Evolutionary conservation across 2,888 invertebrate species (phyloP).

Genomic region (Polylopha cassiicola): DNA sequence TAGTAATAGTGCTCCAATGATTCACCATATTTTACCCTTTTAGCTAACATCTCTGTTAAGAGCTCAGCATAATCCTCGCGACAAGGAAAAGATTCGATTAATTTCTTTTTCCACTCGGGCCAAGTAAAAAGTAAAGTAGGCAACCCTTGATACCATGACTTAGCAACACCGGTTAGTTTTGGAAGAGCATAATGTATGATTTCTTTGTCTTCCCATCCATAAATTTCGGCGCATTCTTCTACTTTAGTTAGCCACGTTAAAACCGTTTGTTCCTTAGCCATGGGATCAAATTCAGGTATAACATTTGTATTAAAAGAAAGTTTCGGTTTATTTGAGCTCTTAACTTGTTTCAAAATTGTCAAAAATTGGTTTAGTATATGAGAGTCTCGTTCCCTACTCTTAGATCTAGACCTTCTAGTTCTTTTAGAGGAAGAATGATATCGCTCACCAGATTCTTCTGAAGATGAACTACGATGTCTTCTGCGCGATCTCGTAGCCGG

Average conservation of each 20-base stretch:
- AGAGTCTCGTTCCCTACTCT: too few species aligned
- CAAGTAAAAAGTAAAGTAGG: slow-evolving; percentile 1
- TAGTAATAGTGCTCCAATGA: slow-evolving; percentile 19
- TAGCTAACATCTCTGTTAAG: slow-evolving; percentile 13
- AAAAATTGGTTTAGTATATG: slow-evolving; percentile 8
- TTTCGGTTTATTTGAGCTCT: slow-evolving; percentile 12
- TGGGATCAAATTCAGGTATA: slow-evolving; percentile 22
- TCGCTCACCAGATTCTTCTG: too few species aligned
- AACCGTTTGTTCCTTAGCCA: slow-evolving; percentile 17
- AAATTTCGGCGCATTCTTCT: slow-evolving; percentile 15
- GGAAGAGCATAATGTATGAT: slow-evolving; percentile 17
- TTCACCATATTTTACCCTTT: slow-evolving; percentile 6
- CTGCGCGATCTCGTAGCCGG: too few species aligned
- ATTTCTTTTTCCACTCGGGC: slow-evolving; percentile 7
- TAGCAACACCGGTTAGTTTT: slow-evolving; percentile 15
- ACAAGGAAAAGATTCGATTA: slow-evolving; percentile 12
- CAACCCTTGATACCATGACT: slow-evolving; percentile 16
- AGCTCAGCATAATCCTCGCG: slow-evolving; percentile 11
- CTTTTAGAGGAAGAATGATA: too few species aligned
- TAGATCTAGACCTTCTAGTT: too few species aligned
- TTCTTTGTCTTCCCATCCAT: slow-evolving; percentile 8
- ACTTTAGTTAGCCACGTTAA: slow-evolving; percentile 21
- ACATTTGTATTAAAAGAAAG: slow-evolving; percentile 18
- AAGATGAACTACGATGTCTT: too few species aligned
- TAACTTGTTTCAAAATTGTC: slow-evolving; percentile 7